A percentile compares a stretch with the other conserved stretches of the same genome.
These are phyloP conservation scores for Colinus virginianus DNA, from an alignment of 2,113 vertebrate genomes.

Conservation along the genomic window DNA sequence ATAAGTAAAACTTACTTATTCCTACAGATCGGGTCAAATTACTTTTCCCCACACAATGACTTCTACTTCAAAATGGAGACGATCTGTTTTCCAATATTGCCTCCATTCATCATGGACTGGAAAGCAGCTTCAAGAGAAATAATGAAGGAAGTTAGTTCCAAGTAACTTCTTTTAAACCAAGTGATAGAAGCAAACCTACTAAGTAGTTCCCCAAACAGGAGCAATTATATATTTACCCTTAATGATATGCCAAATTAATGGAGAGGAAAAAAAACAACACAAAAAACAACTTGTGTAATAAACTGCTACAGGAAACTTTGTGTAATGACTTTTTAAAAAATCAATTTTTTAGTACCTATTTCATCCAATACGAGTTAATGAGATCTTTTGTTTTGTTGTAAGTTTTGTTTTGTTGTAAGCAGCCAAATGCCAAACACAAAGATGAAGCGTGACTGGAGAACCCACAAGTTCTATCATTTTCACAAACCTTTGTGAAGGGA, in stretches of 20 bases:
- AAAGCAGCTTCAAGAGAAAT: slow-evolving; percentile 88
- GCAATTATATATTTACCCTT: neutral
- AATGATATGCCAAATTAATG: neutral
- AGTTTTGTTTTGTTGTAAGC: neutral
- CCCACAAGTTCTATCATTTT: neutral
- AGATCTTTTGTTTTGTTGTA: neutral
- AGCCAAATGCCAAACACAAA: neutral
- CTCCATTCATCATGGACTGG: slow-evolving; percentile 95
- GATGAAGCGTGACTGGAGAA: neutral
- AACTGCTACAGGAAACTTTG: neutral
- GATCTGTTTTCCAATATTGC: slow-evolving; percentile 94
- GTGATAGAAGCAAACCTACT: neutral
- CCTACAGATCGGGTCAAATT: neutral
- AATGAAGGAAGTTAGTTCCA: slow-evolving; percentile 23
- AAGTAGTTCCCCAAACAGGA: neutral
- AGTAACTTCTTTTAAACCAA: neutral
- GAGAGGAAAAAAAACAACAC: neutral
- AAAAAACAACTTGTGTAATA: neutral
- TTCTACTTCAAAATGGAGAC: slow-evolving; percentile 85
- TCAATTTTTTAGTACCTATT: neutral
- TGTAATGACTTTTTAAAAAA: neutral
- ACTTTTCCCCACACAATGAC: neutral
- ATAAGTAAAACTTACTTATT: neutral
- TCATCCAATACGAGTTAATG: rapidly evolving
- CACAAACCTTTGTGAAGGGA: neutral